A percentile compares a stretch with the other conserved stretches of the same genome.
Evolutionary conservation across 2,888 invertebrate genomes (phyloP).

Genomic region (Eurois occulta): DNA sequence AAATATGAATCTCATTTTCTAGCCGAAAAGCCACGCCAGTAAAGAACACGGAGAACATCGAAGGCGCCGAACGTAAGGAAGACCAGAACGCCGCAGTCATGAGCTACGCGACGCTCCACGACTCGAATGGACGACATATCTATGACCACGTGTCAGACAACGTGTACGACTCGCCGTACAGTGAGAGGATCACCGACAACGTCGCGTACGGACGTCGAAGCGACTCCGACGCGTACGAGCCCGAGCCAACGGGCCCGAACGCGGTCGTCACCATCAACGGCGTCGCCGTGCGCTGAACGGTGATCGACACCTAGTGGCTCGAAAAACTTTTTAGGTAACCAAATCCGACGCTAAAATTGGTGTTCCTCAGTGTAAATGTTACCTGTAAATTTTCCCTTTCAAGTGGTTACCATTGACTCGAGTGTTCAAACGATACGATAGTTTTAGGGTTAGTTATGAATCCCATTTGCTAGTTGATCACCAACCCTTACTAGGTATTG

Average conservation of each 20-base stretch:
- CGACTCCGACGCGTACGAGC: slow-evolving; percentile 91
- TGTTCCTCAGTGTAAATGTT: slow-evolving; percentile 69
- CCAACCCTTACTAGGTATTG: slow-evolving; percentile 87
- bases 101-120: slow-evolving; percentile 96
- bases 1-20: slow-evolving; percentile 60
- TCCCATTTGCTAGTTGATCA: slow-evolving; percentile 66
- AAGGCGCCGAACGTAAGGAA: slow-evolving; percentile 96
- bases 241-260: slow-evolving; percentile 91
- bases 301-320: slow-evolving; percentile 45
- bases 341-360: slow-evolving; percentile 68
- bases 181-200: slow-evolving; percentile 90
- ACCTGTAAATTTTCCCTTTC: slow-evolving; percentile 65
- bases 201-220: slow-evolving; percentile 85
- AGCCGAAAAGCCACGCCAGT: slow-evolving; percentile 96
- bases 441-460: slow-evolving; percentile 66
- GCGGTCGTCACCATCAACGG: slow-evolving; percentile 96
- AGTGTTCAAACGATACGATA: slow-evolving; percentile 79
- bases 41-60: slow-evolving; percentile 96
- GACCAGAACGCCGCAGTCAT: slow-evolving; percentile 96
- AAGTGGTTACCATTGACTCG: slow-evolving; percentile 68
- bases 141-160: slow-evolving; percentile 91
- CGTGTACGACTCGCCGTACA: slow-evolving; percentile 94
- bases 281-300: slow-evolving; percentile 94
- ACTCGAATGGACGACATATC: slow-evolving; percentile 90
- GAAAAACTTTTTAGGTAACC: slow-evolving; percentile 67